Conservation (phyloP, 2,797 vertebrate species). For the Gambelia wislizenii region DNA sequence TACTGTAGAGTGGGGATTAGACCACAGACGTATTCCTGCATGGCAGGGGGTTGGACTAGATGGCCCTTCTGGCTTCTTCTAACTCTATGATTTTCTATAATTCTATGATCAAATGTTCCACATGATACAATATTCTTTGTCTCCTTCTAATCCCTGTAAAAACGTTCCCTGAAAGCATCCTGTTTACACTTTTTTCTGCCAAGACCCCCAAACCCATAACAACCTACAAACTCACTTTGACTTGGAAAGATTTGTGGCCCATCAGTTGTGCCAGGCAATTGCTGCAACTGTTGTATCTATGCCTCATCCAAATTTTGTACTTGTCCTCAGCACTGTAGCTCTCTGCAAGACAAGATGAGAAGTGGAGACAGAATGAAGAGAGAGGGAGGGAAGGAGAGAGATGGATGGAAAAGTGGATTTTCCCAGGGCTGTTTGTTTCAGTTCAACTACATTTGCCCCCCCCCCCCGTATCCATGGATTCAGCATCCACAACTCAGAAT, state of each 20-base stretch:
- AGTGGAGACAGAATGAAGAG: background rate
- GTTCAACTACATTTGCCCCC: no score
- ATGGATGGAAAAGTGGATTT: background rate
- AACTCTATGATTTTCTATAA: no score
- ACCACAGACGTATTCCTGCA: no score
- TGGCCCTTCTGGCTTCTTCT: no score
- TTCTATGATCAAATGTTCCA: background rate
- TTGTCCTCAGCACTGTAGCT: constrained; percentile 81
- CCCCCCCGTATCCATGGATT: no score
- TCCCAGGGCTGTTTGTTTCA: no score
- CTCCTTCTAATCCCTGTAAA: background rate
- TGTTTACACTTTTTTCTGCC: no score
- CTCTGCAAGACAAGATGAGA: constrained; percentile 67
- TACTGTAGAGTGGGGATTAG: background rate
- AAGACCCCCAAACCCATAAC: background rate
- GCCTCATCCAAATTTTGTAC: constrained; percentile 91
- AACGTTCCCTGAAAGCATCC: background rate
- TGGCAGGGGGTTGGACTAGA: no score
- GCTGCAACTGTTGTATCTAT: constrained; percentile 89
- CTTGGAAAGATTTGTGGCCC: constrained; percentile 75
- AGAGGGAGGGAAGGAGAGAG: background rate
- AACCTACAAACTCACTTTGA: constrained; percentile 82
- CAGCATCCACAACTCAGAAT: no score
- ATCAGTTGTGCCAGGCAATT: constrained; percentile 84
- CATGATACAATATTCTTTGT: background rate